These are phyloP conservation scores for Nymphalis urticae DNA, from an alignment of 2,888 invertebrate genomes.

Conservation along the genomic window DNA sequence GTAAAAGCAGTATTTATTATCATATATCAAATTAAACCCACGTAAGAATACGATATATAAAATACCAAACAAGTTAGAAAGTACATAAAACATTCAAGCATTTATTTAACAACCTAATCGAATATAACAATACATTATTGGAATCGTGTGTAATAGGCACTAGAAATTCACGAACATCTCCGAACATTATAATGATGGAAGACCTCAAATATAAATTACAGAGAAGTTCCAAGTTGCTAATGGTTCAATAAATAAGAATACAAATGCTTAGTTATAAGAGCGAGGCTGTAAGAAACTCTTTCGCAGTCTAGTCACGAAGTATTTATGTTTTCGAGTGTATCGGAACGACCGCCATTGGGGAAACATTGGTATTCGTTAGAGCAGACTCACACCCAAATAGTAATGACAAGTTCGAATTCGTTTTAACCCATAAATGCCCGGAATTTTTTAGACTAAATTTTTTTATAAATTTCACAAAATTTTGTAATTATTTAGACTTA, in stretches of 20 bases:
- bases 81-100: too few relatives aligned
- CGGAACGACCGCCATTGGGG: slow-evolving; percentile 24
- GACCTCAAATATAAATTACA: slow-evolving; percentile 23
- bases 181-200: slow-evolving; percentile 17
- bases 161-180: slow-evolving; percentile 11
- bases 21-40: too few relatives aligned
- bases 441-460: neutral
- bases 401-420: slow-evolving; percentile 19
- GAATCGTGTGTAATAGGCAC: neutral
- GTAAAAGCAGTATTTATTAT: too few relatives aligned
- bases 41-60: too few relatives aligned
- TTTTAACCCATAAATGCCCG: neutral
- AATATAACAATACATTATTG: neutral
- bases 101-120: neutral
- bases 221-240: slow-evolving; percentile 28
- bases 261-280: slow-evolving; percentile 29
- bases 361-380: slow-evolving; percentile 27
- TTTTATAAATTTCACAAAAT: neutral
- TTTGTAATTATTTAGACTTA: too few relatives aligned
- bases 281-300: slow-evolving; percentile 30
- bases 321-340: slow-evolving; percentile 36
- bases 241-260: slow-evolving; percentile 38
- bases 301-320: slow-evolving; percentile 34
- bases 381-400: slow-evolving; percentile 17
- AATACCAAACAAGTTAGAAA: too few relatives aligned